These are phyloP conservation scores for Papilio dardanus DNA, from an alignment of 1,140 invertebrate species.

Conservation along the genomic window DNA sequence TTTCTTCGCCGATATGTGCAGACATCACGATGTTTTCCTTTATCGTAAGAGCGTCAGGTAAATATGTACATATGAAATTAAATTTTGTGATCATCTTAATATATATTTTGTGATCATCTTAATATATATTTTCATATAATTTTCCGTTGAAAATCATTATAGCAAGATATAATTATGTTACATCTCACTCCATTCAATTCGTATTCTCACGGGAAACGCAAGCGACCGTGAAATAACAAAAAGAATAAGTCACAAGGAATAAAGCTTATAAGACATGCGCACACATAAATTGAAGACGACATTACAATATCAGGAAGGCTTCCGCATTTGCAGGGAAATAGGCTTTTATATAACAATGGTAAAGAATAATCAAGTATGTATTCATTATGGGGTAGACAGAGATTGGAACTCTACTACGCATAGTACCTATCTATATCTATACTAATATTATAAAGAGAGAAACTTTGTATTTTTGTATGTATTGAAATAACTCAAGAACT, in stretches of 20 bases:
- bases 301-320: slow-evolving; percentile 8
- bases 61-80: too few relatives aligned
- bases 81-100: too few relatives aligned
- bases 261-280: slow-evolving; percentile 11
- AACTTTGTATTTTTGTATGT: too few relatives aligned
- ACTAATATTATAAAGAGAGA: too few relatives aligned
- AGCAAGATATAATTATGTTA: neutral
- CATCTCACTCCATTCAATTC: neutral
- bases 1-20: too few relatives aligned
- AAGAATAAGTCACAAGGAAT: slow-evolving; percentile 15
- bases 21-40: too few relatives aligned
- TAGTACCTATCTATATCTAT: too few relatives aligned
- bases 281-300: slow-evolving; percentile 23
- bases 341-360: neutral
- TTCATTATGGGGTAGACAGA: neutral
- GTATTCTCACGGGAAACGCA: slow-evolving; percentile 3
- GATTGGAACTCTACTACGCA: neutral
- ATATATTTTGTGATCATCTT: too few relatives aligned
- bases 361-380: neutral
- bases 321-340: neutral
- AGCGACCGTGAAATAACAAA: slow-evolving; percentile 21
- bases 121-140: too few relatives aligned
- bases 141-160: neutral
- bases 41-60: too few relatives aligned
- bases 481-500: too few relatives aligned